These are phyloP conservation scores for Dufourea novaeangliae DNA, from an alignment of 1,140 invertebrate species.

Conservation along the genomic window DNA sequence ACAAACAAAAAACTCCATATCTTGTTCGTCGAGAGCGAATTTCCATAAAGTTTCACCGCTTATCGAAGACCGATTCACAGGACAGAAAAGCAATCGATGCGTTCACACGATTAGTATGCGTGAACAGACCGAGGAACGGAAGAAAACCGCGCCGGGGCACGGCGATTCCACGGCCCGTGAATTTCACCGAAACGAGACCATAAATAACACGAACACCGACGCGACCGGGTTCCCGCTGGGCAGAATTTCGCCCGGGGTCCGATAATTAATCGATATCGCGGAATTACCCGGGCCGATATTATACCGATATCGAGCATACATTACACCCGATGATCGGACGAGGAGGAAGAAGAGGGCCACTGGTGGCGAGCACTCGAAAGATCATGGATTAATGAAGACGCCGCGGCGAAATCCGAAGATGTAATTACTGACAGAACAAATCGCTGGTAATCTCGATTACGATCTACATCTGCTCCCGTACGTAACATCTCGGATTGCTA, in stretches of 20 bases:
- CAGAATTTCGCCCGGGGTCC: conserved; percentile 23
- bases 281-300: conserved; percentile 33
- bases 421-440: conserved; percentile 58
- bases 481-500: conserved; percentile 39
- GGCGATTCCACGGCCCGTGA: conserved; percentile 16
- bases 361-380: conserved; percentile 14
- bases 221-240: conserved; percentile 5
- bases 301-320: background rate
- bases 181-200: conserved; percentile 29
- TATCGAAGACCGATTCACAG: background rate
- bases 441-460: conserved; percentile 51
- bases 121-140: background rate
- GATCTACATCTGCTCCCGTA: conserved; percentile 45
- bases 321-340: too few species aligned
- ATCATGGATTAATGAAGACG: conserved; percentile 47
- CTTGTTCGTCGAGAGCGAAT: too few species aligned
- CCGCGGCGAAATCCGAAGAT: conserved; percentile 44
- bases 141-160: background rate
- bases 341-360: background rate
- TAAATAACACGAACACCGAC: conserved; percentile 32
- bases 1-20: too few species aligned
- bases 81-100: background rate
- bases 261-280: conserved; percentile 48
- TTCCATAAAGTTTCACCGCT: too few species aligned
- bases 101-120: background rate